Evolutionary conservation across 2,113 vertebrate species (phyloP), one percentile per base, ranked within the genome.

Genomic region (Caloenas nicobarica): DNA sequence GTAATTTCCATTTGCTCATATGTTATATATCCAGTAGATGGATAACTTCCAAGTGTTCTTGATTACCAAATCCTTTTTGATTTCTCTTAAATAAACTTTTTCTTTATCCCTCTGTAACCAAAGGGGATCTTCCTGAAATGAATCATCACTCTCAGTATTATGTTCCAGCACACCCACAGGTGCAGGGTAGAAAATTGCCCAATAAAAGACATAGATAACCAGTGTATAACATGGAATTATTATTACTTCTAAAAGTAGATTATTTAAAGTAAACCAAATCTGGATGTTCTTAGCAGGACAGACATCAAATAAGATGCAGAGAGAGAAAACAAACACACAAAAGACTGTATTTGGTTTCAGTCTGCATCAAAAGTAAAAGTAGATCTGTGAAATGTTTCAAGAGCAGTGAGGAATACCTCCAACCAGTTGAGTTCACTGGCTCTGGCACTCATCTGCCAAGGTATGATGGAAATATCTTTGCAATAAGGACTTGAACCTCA

Each of bases 1-100:
- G 56, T 88, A 82, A 86, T 88, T 97, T 97, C 74, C 86, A 88
- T 38, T 96, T 93, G 74, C 71, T 97, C 76, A 79, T 92, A 77
- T 91, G 69, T 91, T 95, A 94, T 83, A 76, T 90, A 96, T 86
- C 71, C 50, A 78, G 86, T 31, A 69, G 64, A 96, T 77, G 79
- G 91, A 93, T 87, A 76, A 85, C 66, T 95, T 97, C 95, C 96
- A 94, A 97, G 38, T 93, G 90, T 83, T 97, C 95, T 95, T 96
- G 83, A 97, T 97, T 96, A 95, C 80, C 62, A 74, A 89, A 84
- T 78, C 80, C 61, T 93, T 97, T 96, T 78, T 93, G 60, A 95
- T 95, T 93, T 93, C 56, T 96, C 69, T 93, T 92, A 94, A 91
- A 89, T 62, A 91, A 88, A 81, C 42, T 51, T 96, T 84, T 86